Evolutionary conservation across 2,797 vertebrate genomes (phyloP), one percentile per base, ranked within the genome.

Genomic region (Rhabdomys pumilio): DNA sequence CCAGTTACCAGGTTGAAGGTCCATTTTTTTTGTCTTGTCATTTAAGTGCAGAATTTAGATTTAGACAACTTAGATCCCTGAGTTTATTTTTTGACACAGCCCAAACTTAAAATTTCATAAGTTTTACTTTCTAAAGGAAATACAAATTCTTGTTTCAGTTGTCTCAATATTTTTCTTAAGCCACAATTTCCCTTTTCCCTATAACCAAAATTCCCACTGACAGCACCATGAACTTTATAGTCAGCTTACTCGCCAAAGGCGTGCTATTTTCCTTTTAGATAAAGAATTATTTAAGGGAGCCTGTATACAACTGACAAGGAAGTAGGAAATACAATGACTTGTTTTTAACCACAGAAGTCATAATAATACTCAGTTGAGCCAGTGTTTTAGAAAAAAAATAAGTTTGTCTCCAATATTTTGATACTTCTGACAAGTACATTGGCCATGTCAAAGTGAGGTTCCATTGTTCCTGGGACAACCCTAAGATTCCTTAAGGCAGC

Each of bases 351-450:
- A 89, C 82, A 94, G 67, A 81, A 88, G 57, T 50, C 82, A 95
- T 91, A 96, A 96, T 93, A 91, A 73, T 89, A 94, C 47, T 86
- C 75, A 82, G 3, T 14, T 53, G 57, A 89, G 81, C 84, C 91
- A 97, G 94, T 50, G 29, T 77, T 96, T 94, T 82, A 11, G 59
- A 84, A 95, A 47, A 95, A 47, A 96, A 96, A 50, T 96, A 93
- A 90, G 55, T 93, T 96, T 94, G 76, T 57, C 96, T 96, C 86
- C 86, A 96, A 44, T 93, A 95, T 95, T 94, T 82, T 97, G 87
- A 96, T 88, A 75, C 93, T 95, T 94, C 85, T 97, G 84, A 95
- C 85, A 79, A 67, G n/a, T 87, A 50, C 53, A 95, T 73, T 69
- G 67, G 31, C 75, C 76, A 89, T 82, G 91, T 93, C 83, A 95